These are phyloP conservation scores for Caenorhabditis auriculariae DNA, from an alignment of 2,888 invertebrate species.

Conservation along the genomic window DNA sequence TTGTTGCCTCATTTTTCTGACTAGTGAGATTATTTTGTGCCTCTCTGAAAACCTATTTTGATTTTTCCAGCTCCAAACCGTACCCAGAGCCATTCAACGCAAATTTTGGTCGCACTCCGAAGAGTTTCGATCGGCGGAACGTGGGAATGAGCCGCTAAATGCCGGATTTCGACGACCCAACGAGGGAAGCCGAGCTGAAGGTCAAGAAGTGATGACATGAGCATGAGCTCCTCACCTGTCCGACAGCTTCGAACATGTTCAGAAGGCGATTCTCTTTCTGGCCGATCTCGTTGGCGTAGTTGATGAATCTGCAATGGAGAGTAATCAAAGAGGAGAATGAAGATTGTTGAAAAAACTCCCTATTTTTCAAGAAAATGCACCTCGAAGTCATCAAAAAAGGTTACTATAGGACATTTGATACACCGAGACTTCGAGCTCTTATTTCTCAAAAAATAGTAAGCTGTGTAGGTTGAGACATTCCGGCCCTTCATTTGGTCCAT, in stretches of 20 bases:
- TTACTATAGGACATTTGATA: no score
- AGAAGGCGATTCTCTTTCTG: slow-evolving; percentile 32
- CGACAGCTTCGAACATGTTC: slow-evolving; percentile 6
- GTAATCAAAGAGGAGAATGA: no score
- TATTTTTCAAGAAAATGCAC: no score
- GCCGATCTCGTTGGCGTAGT: slow-evolving; percentile 63
- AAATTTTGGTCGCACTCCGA: slow-evolving; percentile 71
- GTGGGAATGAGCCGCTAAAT: slow-evolving; percentile 77
- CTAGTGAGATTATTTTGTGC: slow-evolving; percentile 7
- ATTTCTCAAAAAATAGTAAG: no score
- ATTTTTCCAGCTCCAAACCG: slow-evolving; percentile 1
- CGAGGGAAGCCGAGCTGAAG: slow-evolving; percentile 74
- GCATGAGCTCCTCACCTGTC: not conserved
- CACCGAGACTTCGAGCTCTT: no score
- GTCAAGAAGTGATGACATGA: no score
- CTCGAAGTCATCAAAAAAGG: no score
- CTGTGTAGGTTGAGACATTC: no score
- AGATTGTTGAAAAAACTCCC: no score
- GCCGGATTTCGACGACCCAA: slow-evolving; percentile 79
- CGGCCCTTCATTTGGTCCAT: no score
- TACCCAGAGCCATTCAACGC: slow-evolving; percentile 75
- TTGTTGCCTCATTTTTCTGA: no score
- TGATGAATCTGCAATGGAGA: slow-evolving; percentile 61
- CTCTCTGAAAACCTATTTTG: no score
- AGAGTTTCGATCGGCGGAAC: slow-evolving; percentile 73